phyloP scores from a whole-genome alignment of 2,888 invertebrate genomes.

The Eremobia ochroleuca region DNA sequence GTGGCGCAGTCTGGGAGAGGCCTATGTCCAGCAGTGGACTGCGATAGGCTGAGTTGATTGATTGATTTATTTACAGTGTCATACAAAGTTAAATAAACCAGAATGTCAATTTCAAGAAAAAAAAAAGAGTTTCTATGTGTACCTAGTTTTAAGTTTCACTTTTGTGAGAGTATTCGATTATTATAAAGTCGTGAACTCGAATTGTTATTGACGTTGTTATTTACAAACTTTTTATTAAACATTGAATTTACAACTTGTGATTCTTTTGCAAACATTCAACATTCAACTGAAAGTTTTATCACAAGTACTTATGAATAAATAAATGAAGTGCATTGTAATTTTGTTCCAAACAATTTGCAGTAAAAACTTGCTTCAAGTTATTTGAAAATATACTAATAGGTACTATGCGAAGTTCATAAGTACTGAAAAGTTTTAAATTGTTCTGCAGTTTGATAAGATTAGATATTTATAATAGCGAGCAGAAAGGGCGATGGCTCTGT shows the following conservation, averaged over 20 bases:
- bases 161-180: conserved; percentile 1
- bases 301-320: conserved; percentile 28
- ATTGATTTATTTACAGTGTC: too few relatives aligned
- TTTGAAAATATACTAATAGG: conserved; percentile 11
- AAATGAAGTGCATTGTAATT: conserved; percentile 22
- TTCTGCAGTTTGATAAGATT: conserved; percentile 9
- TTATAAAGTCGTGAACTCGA: conserved; percentile 6
- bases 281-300: conserved; percentile 28
- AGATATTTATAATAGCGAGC: conserved; percentile 2
- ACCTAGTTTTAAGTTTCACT: not conserved
- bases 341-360: conserved; percentile 27
- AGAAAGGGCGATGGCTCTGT: not conserved
- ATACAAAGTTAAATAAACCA: not conserved
- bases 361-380: conserved; percentile 22
- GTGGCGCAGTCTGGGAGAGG: too few relatives aligned
- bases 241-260: conserved; percentile 9
- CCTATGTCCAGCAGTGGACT: too few relatives aligned
- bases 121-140: too few relatives aligned
- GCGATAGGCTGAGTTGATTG: too few relatives aligned
- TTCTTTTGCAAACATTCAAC: not conserved
- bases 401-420: conserved; percentile 9
- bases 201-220: not conserved
- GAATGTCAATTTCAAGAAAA: not conserved
- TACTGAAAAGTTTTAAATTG: conserved; percentile 25
- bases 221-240: not conserved